A percentile compares a stretch with the other conserved stretches of the same genome.
These are phyloP conservation scores for Mus musculus DNA, from an alignment of 2,113 vertebrate genomes.

Conservation along the genomic window DNA sequence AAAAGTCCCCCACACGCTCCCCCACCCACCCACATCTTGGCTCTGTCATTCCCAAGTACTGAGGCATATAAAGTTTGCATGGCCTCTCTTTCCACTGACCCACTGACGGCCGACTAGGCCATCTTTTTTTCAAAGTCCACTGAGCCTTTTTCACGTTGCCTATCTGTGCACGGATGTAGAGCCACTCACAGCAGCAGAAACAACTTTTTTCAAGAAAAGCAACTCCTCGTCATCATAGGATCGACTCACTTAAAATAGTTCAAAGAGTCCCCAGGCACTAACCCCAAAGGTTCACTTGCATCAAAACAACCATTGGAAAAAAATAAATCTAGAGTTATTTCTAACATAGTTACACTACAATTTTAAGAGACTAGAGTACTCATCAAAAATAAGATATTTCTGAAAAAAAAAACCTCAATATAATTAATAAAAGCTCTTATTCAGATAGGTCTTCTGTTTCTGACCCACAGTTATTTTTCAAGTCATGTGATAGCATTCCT, in stretches of 20 bases:
- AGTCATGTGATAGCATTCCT: neutral
- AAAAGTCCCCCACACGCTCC: no score
- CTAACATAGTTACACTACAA: neutral
- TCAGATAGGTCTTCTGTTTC: neutral
- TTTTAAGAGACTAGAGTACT: neutral
- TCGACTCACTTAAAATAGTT: neutral
- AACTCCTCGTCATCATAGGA: neutral
- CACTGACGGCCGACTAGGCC: no score
- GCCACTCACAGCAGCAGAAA: neutral
- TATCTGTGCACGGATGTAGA: neutral
- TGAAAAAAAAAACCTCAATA: neutral
- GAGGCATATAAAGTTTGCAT: no score
- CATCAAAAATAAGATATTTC: neutral
- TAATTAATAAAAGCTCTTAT: neutral
- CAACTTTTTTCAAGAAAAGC: neutral
- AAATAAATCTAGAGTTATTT: neutral
- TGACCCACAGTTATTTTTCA: neutral
- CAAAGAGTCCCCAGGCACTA: neutral
- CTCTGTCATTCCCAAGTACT: no score
- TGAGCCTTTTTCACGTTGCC: no score
- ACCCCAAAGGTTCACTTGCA: neutral
- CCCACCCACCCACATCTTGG: no score
- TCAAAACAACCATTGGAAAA: constrained; percentile 13
- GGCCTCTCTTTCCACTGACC: no score
- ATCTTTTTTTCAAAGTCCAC: neutral